Conservation (phyloP, 2,113 vertebrate genomes). For the Cottus gobio region DNA sequence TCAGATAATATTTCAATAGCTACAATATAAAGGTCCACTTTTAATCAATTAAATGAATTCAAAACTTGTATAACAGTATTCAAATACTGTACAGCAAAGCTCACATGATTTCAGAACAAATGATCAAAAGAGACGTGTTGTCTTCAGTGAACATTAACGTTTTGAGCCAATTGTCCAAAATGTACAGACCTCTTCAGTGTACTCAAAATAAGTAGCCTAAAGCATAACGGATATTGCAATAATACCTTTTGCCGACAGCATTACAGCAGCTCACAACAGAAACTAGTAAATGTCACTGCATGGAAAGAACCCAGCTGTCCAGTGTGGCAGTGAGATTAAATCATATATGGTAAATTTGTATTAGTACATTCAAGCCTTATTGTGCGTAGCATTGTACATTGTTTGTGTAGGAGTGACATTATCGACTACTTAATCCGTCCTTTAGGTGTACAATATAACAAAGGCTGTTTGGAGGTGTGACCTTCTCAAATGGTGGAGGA, state of each 20-base stretch:
- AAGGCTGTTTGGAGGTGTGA: constrained; percentile 73
- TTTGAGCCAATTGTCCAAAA: background rate
- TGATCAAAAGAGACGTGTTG: background rate
- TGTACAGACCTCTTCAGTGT: background rate
- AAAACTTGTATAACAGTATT: background rate
- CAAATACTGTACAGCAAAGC: background rate
- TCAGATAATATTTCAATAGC: too few relatives aligned
- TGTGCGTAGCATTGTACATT: constrained; percentile 44
- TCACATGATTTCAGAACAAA: background rate
- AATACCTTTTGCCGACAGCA: background rate
- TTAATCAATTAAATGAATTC: background rate
- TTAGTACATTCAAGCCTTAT: constrained; percentile 36
- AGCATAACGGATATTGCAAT: background rate
- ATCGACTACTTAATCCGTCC: constrained; percentile 72
- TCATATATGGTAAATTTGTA: constrained; percentile 37
- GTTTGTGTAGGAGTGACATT: constrained; percentile 60
- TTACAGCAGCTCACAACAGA: background rate
- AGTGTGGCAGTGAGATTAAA: background rate
- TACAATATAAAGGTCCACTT: background rate
- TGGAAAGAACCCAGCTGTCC: background rate
- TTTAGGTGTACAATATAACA: constrained; percentile 75
- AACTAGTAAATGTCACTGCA: background rate
- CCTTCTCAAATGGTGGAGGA: constrained; percentile 80
- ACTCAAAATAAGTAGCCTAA: background rate
- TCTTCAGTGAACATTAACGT: background rate